These are phyloP conservation scores for Nannoperca australis DNA, from an alignment of 2,797 vertebrate species.

Conservation along the genomic window DNA sequence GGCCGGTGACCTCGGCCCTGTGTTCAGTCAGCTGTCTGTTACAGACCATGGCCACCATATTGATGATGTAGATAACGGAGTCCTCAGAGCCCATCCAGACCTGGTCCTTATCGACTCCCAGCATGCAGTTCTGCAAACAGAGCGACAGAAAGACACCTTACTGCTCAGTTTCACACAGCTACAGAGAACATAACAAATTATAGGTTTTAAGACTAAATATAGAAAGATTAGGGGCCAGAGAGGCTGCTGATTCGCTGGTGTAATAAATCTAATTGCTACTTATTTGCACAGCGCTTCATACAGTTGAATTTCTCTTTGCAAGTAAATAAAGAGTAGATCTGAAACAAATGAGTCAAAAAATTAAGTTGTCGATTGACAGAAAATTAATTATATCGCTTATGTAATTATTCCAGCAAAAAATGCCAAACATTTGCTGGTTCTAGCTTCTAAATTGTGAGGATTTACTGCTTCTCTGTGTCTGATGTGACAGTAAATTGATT, in stretches of 20 bases:
- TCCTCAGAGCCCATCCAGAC: constrained; percentile 97
- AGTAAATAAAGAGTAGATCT: constrained; percentile 1
- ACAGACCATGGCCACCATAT: constrained; percentile 93
- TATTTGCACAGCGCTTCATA: background rate
- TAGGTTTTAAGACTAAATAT: background rate
- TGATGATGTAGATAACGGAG: constrained; percentile 95
- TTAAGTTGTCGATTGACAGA: too few relatives aligned
- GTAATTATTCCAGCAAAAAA: background rate
- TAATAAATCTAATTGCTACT: background rate
- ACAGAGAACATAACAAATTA: background rate
- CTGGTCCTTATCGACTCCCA: constrained; percentile 91
- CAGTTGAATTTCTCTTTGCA: background rate
- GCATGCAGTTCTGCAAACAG: constrained; percentile 91
- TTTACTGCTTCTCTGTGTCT: background rate
- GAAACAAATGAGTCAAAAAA: background rate
- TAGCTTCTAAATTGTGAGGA: background rate
- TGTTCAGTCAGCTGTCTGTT: constrained; percentile 96
- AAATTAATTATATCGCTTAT: background rate
- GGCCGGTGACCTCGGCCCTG: constrained; percentile 88
- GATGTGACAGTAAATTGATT: background rate
- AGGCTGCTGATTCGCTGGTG: background rate
- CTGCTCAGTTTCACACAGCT: background rate
- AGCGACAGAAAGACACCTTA: background rate
- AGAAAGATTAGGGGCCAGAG: background rate
- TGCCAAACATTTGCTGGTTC: background rate